Conservation (phyloP, 2,797 vertebrate genomes). For the Notolepis coatsorum region DNA sequence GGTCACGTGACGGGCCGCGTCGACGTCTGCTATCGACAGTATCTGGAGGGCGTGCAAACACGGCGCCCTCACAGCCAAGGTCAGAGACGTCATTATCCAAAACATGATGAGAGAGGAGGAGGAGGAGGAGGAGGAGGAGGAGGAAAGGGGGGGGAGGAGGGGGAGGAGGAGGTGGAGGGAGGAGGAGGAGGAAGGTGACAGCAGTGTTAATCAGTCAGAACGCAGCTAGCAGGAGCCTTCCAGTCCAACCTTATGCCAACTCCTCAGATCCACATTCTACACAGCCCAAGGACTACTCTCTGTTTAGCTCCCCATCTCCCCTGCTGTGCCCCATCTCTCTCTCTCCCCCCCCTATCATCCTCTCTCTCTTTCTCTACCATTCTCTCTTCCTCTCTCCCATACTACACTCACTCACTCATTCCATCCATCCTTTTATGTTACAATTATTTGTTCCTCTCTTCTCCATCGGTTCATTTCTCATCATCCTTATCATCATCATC, state of each 20-base stretch:
- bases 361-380: constrained; percentile 37
- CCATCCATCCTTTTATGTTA: too few relatives aligned
- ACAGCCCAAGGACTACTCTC: constrained; percentile 60
- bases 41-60: too few relatives aligned
- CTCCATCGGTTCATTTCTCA: too few relatives aligned
- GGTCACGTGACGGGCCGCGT: neutral
- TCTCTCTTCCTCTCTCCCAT: constrained; percentile 39
- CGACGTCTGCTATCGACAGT: too few relatives aligned
- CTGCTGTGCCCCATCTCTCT: too few relatives aligned
- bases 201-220: too few relatives aligned
- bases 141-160: neutral
- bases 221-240: neutral
- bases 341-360: too few relatives aligned
- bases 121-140: constrained; percentile 10
- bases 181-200: neutral
- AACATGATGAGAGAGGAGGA: constrained; percentile 12
- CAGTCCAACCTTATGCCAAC: constrained; percentile 37
- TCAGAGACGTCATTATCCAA: constrained; percentile 52
- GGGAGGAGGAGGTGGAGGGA: neutral
- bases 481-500: too few relatives aligned
- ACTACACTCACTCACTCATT: constrained; percentile 13
- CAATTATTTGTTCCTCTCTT: too few relatives aligned
- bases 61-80: constrained; percentile 55
- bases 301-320: constrained; percentile 19
- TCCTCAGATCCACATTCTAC: constrained; percentile 69